Evolutionary conservation across 2,888 invertebrate genomes (phyloP).

Genomic region (Lacanobia wlatinum): DNA sequence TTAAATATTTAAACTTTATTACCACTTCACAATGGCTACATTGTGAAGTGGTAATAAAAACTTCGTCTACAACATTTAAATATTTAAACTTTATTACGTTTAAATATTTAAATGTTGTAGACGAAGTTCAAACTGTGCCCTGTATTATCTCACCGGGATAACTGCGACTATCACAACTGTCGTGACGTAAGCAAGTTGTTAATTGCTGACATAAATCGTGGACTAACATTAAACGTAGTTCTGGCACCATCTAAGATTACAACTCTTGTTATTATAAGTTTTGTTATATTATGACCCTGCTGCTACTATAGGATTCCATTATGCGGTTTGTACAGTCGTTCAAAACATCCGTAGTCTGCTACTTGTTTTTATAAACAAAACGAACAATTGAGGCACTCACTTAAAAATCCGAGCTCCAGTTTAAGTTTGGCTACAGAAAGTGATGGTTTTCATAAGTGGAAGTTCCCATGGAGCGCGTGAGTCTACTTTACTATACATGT

Average conservation of each 20-base stretch:
- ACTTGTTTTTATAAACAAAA: conserved; percentile 52
- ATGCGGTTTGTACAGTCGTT: conserved; percentile 5
- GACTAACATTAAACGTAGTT: conserved; percentile 29
- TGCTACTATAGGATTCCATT: conserved; percentile 29
- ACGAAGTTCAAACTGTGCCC: conserved; percentile 5
- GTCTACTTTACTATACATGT: conserved; percentile 38
- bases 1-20: too few relatives aligned
- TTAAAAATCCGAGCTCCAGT: conserved; percentile 19
- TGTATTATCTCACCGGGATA: conserved; percentile 26
- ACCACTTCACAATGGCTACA: too few relatives aligned
- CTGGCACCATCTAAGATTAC: conserved; percentile 32
- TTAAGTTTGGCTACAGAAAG: conserved; percentile 32
- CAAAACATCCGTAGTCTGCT: conserved; percentile 52
- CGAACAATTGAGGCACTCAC: conserved; percentile 16
- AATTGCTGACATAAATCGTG: conserved; percentile 56
- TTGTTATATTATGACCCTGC: conserved; percentile 6
- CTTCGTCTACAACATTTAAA: too few relatives aligned
- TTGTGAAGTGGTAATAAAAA: too few relatives aligned
- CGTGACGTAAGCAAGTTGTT: conserved; percentile 47
- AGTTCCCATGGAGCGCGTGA: conserved; percentile 68
- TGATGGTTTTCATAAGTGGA: conserved; percentile 53
- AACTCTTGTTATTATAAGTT: conserved; percentile 27
- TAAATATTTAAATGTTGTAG: not conserved
- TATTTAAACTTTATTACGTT: too few relatives aligned
- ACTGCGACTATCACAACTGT: conserved; percentile 39